Conservation (phyloP, 2,797 vertebrate species). For the Gallinago solitaria region DNA sequence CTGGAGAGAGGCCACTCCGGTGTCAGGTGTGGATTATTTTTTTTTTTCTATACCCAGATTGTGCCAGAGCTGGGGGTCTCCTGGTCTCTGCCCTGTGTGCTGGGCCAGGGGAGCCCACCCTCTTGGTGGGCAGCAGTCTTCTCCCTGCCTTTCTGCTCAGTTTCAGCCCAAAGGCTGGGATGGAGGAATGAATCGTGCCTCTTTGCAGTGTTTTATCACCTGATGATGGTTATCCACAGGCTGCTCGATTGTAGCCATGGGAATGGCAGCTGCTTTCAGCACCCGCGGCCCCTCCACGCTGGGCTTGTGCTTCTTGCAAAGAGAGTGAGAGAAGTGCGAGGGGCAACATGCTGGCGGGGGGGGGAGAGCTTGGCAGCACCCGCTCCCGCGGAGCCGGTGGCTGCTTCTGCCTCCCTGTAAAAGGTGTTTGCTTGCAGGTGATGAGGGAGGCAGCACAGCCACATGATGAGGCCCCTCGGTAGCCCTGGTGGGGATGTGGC, state of each 20-base stretch:
- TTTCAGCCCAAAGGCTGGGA: background rate
- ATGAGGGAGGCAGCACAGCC: background rate
- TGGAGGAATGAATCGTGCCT: background rate
- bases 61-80: background rate
- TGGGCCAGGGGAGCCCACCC: background rate
- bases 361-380: background rate
- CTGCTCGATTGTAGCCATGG: background rate
- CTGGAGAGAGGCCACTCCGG: background rate
- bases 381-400: fast-evolving
- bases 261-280: conserved; percentile 12
- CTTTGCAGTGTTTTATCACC: conserved; percentile 4
- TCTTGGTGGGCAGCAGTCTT: background rate
- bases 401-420: background rate
- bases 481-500: background rate
- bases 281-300: background rate
- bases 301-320: background rate
- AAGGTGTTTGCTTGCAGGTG: fast-evolving
- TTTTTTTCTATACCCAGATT: background rate
- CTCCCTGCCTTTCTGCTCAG: background rate
- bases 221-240: conserved; percentile 22
- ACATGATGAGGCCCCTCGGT: fast-evolving
- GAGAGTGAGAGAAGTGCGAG: background rate
- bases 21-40: background rate
- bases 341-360: background rate
- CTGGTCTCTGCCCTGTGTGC: background rate